These are phyloP conservation scores for Sepioteuthis lessoniana DNA, from an alignment of 2,888 invertebrate genomes.

Conservation along the genomic window DNA sequence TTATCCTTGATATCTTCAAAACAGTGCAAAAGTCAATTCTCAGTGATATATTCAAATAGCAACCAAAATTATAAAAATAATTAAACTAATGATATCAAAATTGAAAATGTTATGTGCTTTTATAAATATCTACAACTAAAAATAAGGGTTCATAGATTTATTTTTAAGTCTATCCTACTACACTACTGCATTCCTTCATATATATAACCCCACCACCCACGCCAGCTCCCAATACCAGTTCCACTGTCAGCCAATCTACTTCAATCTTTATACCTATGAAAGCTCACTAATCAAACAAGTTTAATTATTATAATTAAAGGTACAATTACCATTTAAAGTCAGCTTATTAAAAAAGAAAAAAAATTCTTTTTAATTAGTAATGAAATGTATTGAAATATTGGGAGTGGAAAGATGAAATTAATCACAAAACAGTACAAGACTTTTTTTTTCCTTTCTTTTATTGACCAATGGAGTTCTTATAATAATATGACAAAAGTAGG, in stretches of 20 bases:
- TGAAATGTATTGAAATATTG: not conserved
- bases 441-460: not conserved
- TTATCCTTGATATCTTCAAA: too few species aligned
- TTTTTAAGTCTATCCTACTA: not conserved
- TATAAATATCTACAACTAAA: not conserved
- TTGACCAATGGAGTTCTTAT: not conserved
- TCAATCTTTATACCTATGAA: not conserved
- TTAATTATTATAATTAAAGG: constrained; percentile 4
- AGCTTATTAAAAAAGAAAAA: not conserved
- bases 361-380: not conserved
- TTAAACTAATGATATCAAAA: too few species aligned
- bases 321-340: constrained; percentile 10
- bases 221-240: not conserved
- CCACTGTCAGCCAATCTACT: not conserved
- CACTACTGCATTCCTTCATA: not conserved
- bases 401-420: not conserved
- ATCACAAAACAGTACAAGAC: not conserved
- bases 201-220: not conserved
- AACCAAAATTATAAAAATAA: too few species aligned
- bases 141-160: not conserved
- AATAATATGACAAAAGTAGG: not conserved
- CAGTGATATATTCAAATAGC: too few species aligned
- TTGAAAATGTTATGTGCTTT: not conserved
- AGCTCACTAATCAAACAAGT: not conserved
- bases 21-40: too few species aligned